Evolutionary conservation across 1,140 invertebrate species (phyloP), one percentile per base, ranked within the genome.

Genomic region (Paralvinella palmiformis): DNA sequence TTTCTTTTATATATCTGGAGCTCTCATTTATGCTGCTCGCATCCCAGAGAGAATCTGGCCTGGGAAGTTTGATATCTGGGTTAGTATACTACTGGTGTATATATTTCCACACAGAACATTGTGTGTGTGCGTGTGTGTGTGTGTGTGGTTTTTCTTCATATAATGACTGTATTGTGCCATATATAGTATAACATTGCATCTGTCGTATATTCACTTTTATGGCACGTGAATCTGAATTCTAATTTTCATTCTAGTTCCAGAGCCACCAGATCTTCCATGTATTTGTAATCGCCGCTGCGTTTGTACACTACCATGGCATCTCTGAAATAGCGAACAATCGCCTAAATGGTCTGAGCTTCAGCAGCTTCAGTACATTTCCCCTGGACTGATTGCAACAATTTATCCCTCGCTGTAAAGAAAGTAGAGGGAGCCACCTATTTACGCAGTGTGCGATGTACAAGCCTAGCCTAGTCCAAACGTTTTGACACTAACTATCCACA

Each of bases 1-100:
- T 24, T 7, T 63, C 1, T 37, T 53, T 15, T 68, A 68, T 32
- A 37, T 68, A 10, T 31, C 44, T 36, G 67, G 67, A 29, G 67
- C 55, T 29, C 20, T 61, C 15, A 27, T 59, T 2, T 68, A 68
- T 50, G 67, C 64, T 1, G 20, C 59, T 24, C 22, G 64, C 36
- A 20, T 68, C 15, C 67, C 67, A 0, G 67, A 68, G 37, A 48
- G 64, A 60, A 27, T 66, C 27, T 10, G n/a, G n/a, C 37, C 37
- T 10, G 37, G 37, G n/a, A 41, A 10, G 37, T 41, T 41, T 41
- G 37, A 41, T 41, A 41, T 41, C 10, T 41, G 37, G 37, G 37
- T 41, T 10, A 41, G n/a, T 10, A 41, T 41, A 10, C n/a, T 41
- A 41, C 10, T 41, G 10, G 37, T 10, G n/a, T 10, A 41, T 41